phyloP scores from a whole-genome alignment of 2,113 vertebrate genomes.

The Cariama cristata region DNA sequence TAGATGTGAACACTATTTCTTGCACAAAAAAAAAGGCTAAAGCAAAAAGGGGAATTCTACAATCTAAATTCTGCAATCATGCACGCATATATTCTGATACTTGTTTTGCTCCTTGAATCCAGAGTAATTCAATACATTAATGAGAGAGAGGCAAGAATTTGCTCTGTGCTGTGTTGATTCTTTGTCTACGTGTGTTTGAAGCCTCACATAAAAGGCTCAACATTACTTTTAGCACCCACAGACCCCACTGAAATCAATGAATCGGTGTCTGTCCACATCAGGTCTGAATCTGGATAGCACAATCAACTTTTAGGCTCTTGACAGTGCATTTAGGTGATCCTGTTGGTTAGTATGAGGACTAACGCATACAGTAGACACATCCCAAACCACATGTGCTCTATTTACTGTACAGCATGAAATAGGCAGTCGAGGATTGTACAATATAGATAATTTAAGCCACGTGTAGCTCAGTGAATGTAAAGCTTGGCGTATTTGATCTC shows the following conservation, averaged over 20 bases:
- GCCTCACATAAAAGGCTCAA: background rate
- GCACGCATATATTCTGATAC: background rate
- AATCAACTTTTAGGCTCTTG: conserved; percentile 13
- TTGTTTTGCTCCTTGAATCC: background rate
- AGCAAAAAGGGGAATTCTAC: background rate
- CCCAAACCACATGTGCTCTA: background rate
- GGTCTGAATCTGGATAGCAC: background rate
- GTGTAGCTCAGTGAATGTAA: conserved; percentile 13
- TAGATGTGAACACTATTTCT: background rate
- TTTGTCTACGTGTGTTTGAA: background rate
- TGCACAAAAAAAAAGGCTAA: background rate
- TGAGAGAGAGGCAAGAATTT: background rate
- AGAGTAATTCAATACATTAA: background rate
- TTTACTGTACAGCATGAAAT: background rate
- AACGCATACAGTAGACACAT: background rate
- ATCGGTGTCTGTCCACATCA: background rate
- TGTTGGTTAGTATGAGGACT: background rate
- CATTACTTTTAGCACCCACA: background rate
- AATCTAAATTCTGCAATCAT: background rate
- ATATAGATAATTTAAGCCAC: conserved; percentile 25
- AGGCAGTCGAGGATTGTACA: background rate
- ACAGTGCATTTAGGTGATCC: background rate
- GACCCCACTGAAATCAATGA: background rate
- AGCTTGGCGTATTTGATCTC: conserved; percentile 31
- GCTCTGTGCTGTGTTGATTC: background rate